Evolutionary conservation across 2,888 invertebrate genomes (phyloP).

Genomic region (Encarsia formosa): DNA sequence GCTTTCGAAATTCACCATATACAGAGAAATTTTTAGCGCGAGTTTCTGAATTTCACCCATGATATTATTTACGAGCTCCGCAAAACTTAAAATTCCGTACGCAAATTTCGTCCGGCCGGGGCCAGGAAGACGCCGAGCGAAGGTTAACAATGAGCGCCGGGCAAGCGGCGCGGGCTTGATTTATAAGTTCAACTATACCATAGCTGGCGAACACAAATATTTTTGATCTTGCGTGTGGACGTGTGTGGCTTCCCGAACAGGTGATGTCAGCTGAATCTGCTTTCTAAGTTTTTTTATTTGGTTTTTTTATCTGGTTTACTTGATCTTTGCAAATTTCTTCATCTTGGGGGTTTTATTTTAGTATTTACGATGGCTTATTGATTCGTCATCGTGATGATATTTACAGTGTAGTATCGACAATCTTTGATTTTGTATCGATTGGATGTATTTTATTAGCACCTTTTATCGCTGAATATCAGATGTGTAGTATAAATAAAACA

Average conservation of each 20-base stretch:
- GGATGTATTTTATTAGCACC: too few species aligned
- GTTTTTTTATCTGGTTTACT: too few species aligned
- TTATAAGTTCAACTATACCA: constrained; percentile 42
- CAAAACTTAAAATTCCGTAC: constrained; percentile 24
- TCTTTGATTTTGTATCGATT: too few species aligned
- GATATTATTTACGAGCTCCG: constrained; percentile 25
- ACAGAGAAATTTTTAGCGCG: constrained; percentile 23
- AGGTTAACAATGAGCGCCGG: constrained; percentile 25
- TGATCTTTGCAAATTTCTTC: too few species aligned
- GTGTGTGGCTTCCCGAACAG: constrained; percentile 33
- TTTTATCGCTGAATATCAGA: too few species aligned
- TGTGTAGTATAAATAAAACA: too few species aligned
- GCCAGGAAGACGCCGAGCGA: not conserved
- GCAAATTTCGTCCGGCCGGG: constrained; percentile 23
- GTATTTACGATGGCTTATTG: too few species aligned
- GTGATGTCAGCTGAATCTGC: constrained; percentile 6
- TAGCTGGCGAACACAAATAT: constrained; percentile 38
- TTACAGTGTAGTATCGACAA: too few species aligned
- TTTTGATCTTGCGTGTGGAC: constrained; percentile 39
- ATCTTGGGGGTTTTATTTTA: too few species aligned
- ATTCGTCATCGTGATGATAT: too few species aligned
- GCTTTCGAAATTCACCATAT: constrained; percentile 17
- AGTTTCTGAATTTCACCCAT: constrained; percentile 17
- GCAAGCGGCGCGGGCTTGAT: constrained; percentile 35
- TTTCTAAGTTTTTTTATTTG: too few species aligned